Evolutionary conservation across 2,113 vertebrate species (phyloP), one percentile per base, ranked within the genome.

Genomic region (Microcebus tavaratra): DNA sequence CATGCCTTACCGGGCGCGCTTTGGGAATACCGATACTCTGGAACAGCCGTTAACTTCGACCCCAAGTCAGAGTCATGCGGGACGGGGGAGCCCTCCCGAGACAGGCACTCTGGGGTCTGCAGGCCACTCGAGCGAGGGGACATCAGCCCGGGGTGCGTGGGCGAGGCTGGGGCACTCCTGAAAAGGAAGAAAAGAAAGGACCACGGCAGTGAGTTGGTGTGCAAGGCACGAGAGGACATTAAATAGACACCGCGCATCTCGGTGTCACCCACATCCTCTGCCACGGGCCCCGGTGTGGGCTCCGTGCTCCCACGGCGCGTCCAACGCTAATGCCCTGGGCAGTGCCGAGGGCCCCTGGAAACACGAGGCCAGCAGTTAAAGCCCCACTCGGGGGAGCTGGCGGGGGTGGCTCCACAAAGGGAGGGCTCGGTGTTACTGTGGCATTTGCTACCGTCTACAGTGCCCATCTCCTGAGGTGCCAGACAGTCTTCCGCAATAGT

Each of bases 31-130:
- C 99, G 99, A 78, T 99, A 99, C 98, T 99, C 99, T 0, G 99
- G 99, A 83, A 99, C 99, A 8, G 99, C 99, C 8, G 99, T 99
- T 96, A 99, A 97, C 97, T 99, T 99, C 89, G 99, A 99, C 97
- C 99, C 99, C 98, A 99, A 99, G 78, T 99, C 99, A 1, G 99
- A 99, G 94, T 99, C 99, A 0, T 99, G 99, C 39, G 99, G 99
- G 98, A 99, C 98, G 34, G 99, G 99, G 3, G 99, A 99, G 93
- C 99, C 99, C 97, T 99, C 99, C 95, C 99, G 98, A 50, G 99
- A 99, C 94, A 99, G 98, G 98, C 99, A 99, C 98, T 99, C 99
- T 15, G 99, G 99, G 63, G 99, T 99, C 99, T 99, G 99, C 90
- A 99, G 99, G 97, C 99, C 99, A 57, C 99, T 99, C 88, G 99